Evolutionary conservation across 2,888 invertebrate species (phyloP).

Genomic region (Maniola hyperantus): DNA sequence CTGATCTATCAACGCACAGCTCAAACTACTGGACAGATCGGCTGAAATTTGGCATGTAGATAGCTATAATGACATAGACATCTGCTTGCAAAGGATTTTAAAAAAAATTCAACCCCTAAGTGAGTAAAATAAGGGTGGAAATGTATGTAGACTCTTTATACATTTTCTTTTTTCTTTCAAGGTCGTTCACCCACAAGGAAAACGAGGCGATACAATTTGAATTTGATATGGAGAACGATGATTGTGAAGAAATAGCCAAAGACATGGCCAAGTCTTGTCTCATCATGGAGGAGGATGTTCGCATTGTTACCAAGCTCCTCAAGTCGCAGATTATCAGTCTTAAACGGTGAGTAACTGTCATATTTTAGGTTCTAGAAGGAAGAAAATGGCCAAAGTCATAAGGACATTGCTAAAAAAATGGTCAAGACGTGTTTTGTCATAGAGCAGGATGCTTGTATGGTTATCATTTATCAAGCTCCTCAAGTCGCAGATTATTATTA

Average conservation of each 20-base stretch:
- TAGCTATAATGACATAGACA: too few relatives aligned
- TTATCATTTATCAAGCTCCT: not conserved
- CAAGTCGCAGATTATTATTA: not conserved
- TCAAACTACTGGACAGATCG: too few relatives aligned
- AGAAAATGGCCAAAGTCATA: slow-evolving; percentile 96
- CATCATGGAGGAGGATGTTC: slow-evolving; percentile 97
- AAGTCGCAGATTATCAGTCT: slow-evolving; percentile 93
- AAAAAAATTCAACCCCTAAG: not conserved
- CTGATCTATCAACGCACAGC: too few relatives aligned
- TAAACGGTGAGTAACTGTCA: slow-evolving; percentile 69
- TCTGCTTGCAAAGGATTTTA: too few relatives aligned
- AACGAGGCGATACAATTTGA: slow-evolving; percentile 99
- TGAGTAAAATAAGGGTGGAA: too few relatives aligned
- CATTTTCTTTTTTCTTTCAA: slow-evolving; percentile 38
- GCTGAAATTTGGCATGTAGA: too few relatives aligned
- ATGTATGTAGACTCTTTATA: not conserved
- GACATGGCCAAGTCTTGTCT: slow-evolving; percentile 98
- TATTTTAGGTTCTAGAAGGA: slow-evolving; percentile 64
- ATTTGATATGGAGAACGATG: slow-evolving; percentile 95
- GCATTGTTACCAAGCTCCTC: slow-evolving; percentile 94
- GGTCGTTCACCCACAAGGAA: slow-evolving; percentile 97
- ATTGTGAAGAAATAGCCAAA: slow-evolving; percentile 95
- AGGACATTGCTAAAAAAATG: too few relatives aligned
- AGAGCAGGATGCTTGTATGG: not conserved
- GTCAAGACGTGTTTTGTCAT: slow-evolving; percentile 82